Percentiles rank a stretch among this genome's conserved stretches.
Evolutionary conservation across 2,113 vertebrate genomes (phyloP).

Genomic region (Pithys albifrons): DNA sequence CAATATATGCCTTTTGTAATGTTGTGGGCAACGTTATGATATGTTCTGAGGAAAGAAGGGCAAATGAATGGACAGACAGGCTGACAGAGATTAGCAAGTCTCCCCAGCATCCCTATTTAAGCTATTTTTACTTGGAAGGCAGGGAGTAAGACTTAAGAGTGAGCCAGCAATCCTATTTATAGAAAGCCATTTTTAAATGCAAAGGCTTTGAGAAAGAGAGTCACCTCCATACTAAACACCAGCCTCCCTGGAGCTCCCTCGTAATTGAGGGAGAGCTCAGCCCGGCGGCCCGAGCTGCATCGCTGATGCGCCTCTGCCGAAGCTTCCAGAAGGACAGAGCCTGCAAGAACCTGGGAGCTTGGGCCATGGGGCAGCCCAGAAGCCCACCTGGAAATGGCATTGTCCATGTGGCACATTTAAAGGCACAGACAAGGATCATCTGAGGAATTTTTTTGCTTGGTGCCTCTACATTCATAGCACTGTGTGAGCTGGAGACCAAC

Average conservation of each 20-base stretch:
- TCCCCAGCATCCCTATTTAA: slow-evolving; percentile 74
- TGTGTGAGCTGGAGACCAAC: background rate
- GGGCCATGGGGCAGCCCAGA: background rate
- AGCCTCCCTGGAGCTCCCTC: background rate
- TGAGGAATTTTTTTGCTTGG: background rate
- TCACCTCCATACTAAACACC: slow-evolving; percentile 28
- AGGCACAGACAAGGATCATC: background rate
- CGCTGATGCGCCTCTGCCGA: background rate
- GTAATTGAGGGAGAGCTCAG: background rate
- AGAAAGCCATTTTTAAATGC: slow-evolving; percentile 79
- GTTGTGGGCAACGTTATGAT: background rate
- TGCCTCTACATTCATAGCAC: background rate
- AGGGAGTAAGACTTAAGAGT: slow-evolving; percentile 84
- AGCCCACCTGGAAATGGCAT: background rate
- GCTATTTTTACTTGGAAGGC: slow-evolving; percentile 84
- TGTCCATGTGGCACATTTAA: background rate
- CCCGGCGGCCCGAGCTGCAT: background rate
- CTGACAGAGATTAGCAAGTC: slow-evolving; percentile 77
- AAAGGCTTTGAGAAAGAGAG: slow-evolving; percentile 48
- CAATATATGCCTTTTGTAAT: background rate
- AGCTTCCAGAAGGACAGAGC: slow-evolving; percentile 51
- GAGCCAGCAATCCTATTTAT: slow-evolving; percentile 88
- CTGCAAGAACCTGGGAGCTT: background rate
- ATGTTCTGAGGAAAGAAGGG: background rate
- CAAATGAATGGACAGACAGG: slow-evolving; percentile 58